Conservation (phyloP, 2,888 invertebrate species). For the Nipponacmea schrenckii region DNA sequence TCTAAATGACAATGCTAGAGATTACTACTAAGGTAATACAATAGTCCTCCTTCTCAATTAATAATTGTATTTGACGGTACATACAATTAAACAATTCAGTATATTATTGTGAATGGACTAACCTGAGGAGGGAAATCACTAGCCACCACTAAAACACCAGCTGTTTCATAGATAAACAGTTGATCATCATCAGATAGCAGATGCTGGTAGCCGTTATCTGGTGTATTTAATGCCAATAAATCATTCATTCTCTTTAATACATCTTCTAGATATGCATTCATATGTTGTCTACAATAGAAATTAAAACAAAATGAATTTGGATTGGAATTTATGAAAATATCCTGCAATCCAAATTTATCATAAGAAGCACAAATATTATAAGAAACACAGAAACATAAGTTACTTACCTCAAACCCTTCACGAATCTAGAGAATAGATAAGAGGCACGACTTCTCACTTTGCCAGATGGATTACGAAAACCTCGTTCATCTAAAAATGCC, state of each 20-base stretch:
- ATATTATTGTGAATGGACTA: conserved; percentile 29
- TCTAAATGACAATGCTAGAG: too few species aligned
- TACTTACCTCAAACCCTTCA: conserved; percentile 71
- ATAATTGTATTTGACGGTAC: too few species aligned
- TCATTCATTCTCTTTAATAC: conserved; percentile 71
- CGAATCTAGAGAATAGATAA: conserved; percentile 73
- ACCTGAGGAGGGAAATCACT: conserved; percentile 69
- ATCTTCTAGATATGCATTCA: conserved; percentile 69
- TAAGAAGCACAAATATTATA: too few species aligned
- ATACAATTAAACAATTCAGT: too few species aligned
- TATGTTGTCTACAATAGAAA: conserved; percentile 57
- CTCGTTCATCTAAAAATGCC: conserved; percentile 71
- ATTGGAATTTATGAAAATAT: too few species aligned
- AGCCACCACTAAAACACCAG: conserved; percentile 71
- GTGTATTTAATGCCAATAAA: conserved; percentile 69
- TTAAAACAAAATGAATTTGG: background rate
- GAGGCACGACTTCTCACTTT: conserved; percentile 71
- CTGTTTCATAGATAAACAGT: conserved; percentile 73
- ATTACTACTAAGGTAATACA: too few species aligned
- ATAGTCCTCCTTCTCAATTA: too few species aligned
- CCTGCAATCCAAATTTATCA: too few species aligned
- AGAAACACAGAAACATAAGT: conserved; percentile 2
- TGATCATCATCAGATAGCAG: conserved; percentile 72
- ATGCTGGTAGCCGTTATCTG: conserved; percentile 64
- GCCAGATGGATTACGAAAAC: conserved; percentile 68